A percentile compares a stretch with the other conserved stretches of the same genome.
These are phyloP conservation scores for Oryzias sinensis DNA, from an alignment of 2,797 vertebrate genomes.

Conservation along the genomic window DNA sequence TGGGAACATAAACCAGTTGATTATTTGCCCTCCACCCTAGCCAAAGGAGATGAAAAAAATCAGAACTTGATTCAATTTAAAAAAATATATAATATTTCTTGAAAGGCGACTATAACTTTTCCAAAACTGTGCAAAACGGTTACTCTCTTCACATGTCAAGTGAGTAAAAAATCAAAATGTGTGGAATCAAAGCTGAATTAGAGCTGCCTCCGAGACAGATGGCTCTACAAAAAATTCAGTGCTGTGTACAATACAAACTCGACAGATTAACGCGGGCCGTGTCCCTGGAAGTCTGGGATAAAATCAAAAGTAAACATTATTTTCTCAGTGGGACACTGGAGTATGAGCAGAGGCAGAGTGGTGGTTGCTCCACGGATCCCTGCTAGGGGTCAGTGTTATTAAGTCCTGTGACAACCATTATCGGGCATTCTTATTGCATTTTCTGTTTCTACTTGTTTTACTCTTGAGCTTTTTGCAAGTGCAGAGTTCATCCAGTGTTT, in stretches of 20 bases:
- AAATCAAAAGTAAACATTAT: conserved; percentile 54
- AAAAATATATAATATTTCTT: conserved; percentile 18
- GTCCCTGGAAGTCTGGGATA: conserved; percentile 44
- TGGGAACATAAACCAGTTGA: no score
- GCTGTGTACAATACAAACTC: conserved; percentile 52
- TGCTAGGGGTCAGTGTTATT: conserved; percentile 15
- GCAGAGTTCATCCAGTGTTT: conserved; percentile 45
- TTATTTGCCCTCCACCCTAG: not conserved
- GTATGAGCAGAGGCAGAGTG: conserved; percentile 3
- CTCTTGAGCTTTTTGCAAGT: conserved; percentile 12
- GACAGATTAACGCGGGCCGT: conserved; percentile 47
- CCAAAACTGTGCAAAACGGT: conserved; percentile 18
- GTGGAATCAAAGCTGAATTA: conserved; percentile 48
- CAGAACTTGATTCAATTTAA: conserved; percentile 6
- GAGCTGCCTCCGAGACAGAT: conserved; percentile 32
- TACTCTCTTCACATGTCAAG: conserved; percentile 23
- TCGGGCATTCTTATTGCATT: conserved; percentile 41
- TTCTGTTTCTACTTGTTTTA: conserved; percentile 22
- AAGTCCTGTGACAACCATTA: conserved; percentile 34
- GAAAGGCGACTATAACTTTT: conserved; percentile 13
- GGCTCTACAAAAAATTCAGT: conserved; percentile 26
- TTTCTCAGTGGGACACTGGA: conserved; percentile 6
- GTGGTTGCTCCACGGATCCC: not conserved
- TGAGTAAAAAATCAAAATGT: conserved; percentile 29
- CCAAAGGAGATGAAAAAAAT: conserved; percentile 15